Evolutionary conservation across 2,797 vertebrate genomes (phyloP).

Genomic region (Lutjanus campechanus): DNA sequence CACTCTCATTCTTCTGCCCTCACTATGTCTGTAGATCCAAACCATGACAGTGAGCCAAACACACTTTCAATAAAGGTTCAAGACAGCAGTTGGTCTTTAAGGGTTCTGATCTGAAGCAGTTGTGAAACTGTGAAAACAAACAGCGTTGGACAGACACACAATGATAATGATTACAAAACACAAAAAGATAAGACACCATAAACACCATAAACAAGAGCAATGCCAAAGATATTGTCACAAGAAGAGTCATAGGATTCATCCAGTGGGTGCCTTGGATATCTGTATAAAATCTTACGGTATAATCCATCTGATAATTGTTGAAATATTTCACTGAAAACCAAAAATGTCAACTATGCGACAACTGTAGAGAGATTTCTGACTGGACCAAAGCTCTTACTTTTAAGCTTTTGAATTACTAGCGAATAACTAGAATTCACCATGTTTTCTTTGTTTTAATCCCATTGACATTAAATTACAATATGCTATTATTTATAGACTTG

Average conservation of each 20-base stretch:
- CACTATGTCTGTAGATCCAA: neutral
- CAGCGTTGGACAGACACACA: too few relatives aligned
- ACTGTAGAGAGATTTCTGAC: too few relatives aligned
- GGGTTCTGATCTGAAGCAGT: neutral
- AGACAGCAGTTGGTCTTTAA: neutral
- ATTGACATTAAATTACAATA: too few relatives aligned
- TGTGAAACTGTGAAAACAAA: neutral
- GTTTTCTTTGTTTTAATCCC: too few relatives aligned
- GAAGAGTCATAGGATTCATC: too few relatives aligned
- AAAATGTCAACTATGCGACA: neutral
- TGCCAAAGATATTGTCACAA: neutral
- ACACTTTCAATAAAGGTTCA: neutral
- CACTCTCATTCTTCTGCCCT: neutral
- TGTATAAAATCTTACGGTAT: too few relatives aligned
- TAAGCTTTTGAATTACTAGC: too few relatives aligned
- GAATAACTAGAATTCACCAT: too few relatives aligned
- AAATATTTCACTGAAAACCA: neutral
- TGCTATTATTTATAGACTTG: too few relatives aligned
- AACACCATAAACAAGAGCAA: neutral
- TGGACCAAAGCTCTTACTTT: too few relatives aligned
- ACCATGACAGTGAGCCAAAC: neutral
- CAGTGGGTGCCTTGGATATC: too few relatives aligned
- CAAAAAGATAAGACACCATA: neutral
- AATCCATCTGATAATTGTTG: too few relatives aligned
- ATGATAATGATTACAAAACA: neutral